A percentile compares a stretch with the other conserved stretches of the same genome.
phyloP scores from a whole-genome alignment of 2,113 vertebrate genomes.

The Triplophysa dalaica region DNA sequence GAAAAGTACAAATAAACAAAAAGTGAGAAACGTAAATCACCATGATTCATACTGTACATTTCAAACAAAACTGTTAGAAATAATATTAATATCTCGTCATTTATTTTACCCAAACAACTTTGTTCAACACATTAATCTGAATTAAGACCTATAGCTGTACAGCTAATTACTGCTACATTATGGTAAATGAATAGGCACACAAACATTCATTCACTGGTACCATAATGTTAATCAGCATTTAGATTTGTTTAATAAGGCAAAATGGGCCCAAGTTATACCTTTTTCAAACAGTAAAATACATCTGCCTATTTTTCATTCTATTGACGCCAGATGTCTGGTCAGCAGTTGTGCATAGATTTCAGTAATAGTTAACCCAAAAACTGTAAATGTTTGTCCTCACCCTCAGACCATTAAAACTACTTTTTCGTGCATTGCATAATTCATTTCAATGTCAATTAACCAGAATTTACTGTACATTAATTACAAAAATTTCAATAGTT shows the following conservation, averaged over 20 bases:
- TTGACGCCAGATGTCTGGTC: not conserved
- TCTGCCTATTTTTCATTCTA: not conserved
- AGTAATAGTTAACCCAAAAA: not conserved
- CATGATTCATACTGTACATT: not conserved
- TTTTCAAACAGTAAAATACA: not conserved
- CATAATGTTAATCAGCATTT: not conserved
- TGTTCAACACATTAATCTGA: not conserved
- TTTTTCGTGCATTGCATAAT: too few species aligned
- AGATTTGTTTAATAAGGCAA: constrained; percentile 20
- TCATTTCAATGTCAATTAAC: too few species aligned
- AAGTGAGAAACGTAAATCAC: constrained; percentile 12
- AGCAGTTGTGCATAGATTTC: not conserved
- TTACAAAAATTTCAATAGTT: too few species aligned
- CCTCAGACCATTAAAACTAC: too few species aligned
- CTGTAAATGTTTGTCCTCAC: too few species aligned
- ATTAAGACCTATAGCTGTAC: not conserved
- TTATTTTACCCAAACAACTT: not conserved
- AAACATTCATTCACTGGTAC: not conserved
- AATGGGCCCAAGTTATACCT: constrained; percentile 6
- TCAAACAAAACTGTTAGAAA: constrained; percentile 6
- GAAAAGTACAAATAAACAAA: constrained; percentile 20
- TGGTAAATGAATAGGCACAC: not conserved
- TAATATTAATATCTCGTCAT: not conserved
- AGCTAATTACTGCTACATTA: not conserved
- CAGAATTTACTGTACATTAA: too few species aligned